Base-by-base conservation (phyloP, 1,140 invertebrate genomes). In the Asobara japonica region DNA sequence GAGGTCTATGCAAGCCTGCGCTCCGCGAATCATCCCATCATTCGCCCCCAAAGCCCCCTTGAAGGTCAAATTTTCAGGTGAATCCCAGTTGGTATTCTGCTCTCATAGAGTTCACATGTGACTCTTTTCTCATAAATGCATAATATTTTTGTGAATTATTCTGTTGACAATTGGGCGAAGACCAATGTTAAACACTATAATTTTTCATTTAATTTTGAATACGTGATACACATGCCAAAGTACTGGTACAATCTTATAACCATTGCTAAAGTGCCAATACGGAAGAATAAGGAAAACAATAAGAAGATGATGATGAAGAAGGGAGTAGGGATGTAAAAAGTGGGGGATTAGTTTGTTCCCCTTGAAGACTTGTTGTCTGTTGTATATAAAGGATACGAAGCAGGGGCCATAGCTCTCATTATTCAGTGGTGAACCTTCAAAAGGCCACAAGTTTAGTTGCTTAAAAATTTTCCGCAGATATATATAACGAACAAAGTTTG, bases 341-440 rank as follows among this genome's bases (percentile, higher is more conserved):
- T 56, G 64, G 76, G n/a, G 78, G 72, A 74, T 74, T 76, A 74
- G 60, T 77, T 72, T 71, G 76, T 77, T 73, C 79, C 77, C 77
- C 76, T 77, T 79, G 51, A 66, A 66, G 18, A 66, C 38, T 66
- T 30, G 62, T 36, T 41, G 10, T 68, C 51, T 69, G 69, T 70
- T 76, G 73, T 82, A 82, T 80, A 82, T 80, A 82, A 82, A 74
- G 69, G 74, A 72, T 75, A 71, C 80, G 78, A 75, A 80, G 67
- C 70, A 78, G 78, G 82, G 78, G 79, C 82, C 77, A 82, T 84
- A 81, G 77, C 74, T 80, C 75, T 76, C 80, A 78, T 80, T 78
- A 74, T 77, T 76, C 73, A 72, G 76, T 72, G 73, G 74, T 76
- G 30, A 56, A 25, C 13, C 2, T 6, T 29, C 30, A n/a, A 61